Evolutionary conservation across 2,113 vertebrate species (phyloP).

Genomic region (Pterocles orientalis): DNA sequence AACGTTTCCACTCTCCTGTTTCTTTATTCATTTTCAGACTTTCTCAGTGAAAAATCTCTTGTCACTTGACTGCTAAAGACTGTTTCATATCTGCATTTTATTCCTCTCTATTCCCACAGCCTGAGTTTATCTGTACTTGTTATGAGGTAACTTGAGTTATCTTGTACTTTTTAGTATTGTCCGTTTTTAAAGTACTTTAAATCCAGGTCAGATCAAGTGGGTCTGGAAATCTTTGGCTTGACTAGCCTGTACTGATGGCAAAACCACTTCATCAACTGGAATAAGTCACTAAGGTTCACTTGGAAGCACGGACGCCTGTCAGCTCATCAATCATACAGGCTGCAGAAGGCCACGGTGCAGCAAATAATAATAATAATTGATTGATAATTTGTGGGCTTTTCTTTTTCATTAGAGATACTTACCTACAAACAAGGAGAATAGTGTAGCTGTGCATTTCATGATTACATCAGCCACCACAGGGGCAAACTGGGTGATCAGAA

Average conservation of each 20-base stretch:
- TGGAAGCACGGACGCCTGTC: accelerated
- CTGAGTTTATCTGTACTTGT: not conserved
- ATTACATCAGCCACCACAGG: not conserved
- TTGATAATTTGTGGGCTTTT: not conserved
- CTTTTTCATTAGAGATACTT: not conserved
- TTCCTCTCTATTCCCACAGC: not conserved
- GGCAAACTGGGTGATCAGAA: not conserved
- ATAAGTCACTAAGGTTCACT: not conserved
- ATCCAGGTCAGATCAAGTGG: not conserved
- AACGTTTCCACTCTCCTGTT: not conserved
- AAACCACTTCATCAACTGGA: not conserved
- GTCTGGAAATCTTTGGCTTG: not conserved
- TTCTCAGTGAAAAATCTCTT: not conserved
- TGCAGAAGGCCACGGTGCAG: not conserved
- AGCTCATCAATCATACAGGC: not conserved
- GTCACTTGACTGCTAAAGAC: not conserved
- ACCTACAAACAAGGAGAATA: not conserved
- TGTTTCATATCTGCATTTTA: not conserved
- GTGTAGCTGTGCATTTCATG: not conserved
- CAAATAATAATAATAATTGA: not conserved
- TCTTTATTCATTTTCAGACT: not conserved
- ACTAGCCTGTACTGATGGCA: not conserved
- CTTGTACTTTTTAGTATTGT: not conserved
- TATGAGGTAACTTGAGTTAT: not conserved
- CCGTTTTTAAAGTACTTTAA: not conserved